Conservation (phyloP, 2,113 vertebrate genomes). For the Alethe diademata region DNA sequence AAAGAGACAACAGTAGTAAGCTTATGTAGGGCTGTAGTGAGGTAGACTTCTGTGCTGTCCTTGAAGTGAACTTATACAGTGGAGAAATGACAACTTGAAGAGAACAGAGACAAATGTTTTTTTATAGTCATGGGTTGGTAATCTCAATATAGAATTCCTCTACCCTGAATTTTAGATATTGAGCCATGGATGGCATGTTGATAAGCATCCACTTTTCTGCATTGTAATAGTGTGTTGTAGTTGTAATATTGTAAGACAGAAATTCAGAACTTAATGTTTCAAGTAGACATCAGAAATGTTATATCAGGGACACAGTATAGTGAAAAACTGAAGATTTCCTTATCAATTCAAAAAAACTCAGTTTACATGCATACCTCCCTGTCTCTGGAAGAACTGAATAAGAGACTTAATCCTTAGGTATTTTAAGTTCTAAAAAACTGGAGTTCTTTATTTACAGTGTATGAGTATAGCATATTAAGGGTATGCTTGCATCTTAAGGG, state of each 20-base stretch:
- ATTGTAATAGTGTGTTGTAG: not conserved
- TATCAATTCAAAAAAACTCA: not conserved
- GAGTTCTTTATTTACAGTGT: not conserved
- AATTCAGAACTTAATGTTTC: not conserved
- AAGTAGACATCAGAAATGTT: not conserved
- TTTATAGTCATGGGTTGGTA: not conserved
- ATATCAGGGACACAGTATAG: not conserved
- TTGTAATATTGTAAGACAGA: not conserved
- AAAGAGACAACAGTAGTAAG: not conserved
- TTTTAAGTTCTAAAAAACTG: not conserved
- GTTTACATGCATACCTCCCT: accelerated
- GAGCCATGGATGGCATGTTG: not conserved
- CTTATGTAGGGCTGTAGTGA: not conserved
- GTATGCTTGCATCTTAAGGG: not conserved
- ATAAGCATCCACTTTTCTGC: not conserved
- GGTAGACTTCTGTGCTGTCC: not conserved
- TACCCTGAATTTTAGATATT: not conserved
- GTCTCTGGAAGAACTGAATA: not conserved
- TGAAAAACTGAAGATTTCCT: not conserved
- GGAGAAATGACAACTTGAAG: not conserved
- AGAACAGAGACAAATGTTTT: not conserved
- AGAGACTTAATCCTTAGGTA: not conserved
- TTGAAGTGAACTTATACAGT: not conserved
- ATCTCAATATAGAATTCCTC: not conserved
- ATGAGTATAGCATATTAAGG: not conserved